Percentiles rank a stretch among this genome's conserved stretches.
Conservation (phyloP, 2,113 vertebrate genomes). For the Rhadina sibilatrix region DNA sequence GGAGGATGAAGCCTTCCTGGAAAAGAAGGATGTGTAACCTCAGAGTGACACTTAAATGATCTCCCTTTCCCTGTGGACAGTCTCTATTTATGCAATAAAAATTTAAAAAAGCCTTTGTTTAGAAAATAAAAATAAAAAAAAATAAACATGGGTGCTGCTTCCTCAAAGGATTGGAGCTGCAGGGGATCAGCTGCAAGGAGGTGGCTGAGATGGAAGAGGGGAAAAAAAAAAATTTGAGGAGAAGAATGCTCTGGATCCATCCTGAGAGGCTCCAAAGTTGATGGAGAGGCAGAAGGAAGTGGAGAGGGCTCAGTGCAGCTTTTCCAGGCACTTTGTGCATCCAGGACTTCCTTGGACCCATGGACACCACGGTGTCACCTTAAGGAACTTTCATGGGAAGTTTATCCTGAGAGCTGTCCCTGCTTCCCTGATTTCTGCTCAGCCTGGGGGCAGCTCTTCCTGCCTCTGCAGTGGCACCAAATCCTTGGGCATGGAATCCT, state of each 20-base stretch:
- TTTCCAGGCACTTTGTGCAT: not conserved
- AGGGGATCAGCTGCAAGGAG: not conserved
- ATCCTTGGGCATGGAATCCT: not conserved
- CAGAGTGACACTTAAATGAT: not conserved
- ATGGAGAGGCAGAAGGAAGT: not conserved
- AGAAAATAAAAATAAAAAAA: not conserved
- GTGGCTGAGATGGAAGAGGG: not conserved
- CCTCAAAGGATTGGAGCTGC: not conserved
- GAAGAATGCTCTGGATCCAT: not conserved
- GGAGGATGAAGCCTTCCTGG: not conserved
- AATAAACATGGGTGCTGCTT: not conserved
- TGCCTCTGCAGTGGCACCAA: not conserved
- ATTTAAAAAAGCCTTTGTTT: not conserved
- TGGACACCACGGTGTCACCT: not conserved
- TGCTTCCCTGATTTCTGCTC: not conserved
- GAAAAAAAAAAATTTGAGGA: not conserved
- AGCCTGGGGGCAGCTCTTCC: not conserved
- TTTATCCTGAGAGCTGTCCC: not conserved
- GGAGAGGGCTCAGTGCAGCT: not conserved
- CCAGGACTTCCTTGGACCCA: not conserved
- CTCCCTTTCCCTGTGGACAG: not conserved
- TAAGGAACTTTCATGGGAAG: not conserved
- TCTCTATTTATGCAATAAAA: slow-evolving; percentile 46
- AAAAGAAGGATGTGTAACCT: not conserved
- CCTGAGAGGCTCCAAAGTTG: not conserved